Evolutionary conservation across 1,140 invertebrate species (phyloP).

Genomic region (Neelides sp.): DNA sequence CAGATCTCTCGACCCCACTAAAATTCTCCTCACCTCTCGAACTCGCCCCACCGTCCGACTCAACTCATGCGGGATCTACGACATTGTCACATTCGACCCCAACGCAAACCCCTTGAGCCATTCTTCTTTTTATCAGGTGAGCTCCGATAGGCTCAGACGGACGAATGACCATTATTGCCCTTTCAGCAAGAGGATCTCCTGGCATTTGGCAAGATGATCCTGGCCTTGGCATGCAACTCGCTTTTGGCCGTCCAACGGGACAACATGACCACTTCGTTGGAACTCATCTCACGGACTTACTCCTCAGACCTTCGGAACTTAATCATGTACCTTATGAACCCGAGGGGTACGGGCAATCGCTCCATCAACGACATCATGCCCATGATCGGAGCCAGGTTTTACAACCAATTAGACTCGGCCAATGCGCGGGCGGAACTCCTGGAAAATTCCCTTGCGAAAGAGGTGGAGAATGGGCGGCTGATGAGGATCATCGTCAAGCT

Average conservation of each 20-base stretch:
- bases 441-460: slow-evolving; percentile 80
- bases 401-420: slow-evolving; percentile 81
- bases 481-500: slow-evolving; percentile 82
- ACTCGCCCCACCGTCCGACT: slow-evolving; percentile 51
- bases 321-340: slow-evolving; percentile 58
- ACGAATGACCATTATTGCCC: not conserved
- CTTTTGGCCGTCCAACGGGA: slow-evolving; percentile 71
- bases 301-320: slow-evolving; percentile 85
- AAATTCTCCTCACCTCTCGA: slow-evolving; percentile 63
- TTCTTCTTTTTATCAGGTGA: slow-evolving; percentile 58
- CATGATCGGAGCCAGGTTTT: slow-evolving; percentile 96
- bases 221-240: slow-evolving; percentile 81
- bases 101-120: slow-evolving; percentile 52
- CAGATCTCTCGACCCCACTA: slow-evolving; percentile 74
- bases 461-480: slow-evolving; percentile 87
- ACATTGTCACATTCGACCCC: slow-evolving; percentile 68
- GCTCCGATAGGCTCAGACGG: slow-evolving; percentile 1
- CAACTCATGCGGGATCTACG: slow-evolving; percentile 68
- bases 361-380: slow-evolving; percentile 95
- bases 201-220: slow-evolving; percentile 75
- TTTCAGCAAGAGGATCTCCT: slow-evolving; percentile 77
- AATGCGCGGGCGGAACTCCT: slow-evolving; percentile 74
- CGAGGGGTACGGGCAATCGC: slow-evolving; percentile 39
- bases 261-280: slow-evolving; percentile 72
- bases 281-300: slow-evolving; percentile 77